Conservation (phyloP, 2,888 invertebrate species). For the Diaperis boleti region DNA sequence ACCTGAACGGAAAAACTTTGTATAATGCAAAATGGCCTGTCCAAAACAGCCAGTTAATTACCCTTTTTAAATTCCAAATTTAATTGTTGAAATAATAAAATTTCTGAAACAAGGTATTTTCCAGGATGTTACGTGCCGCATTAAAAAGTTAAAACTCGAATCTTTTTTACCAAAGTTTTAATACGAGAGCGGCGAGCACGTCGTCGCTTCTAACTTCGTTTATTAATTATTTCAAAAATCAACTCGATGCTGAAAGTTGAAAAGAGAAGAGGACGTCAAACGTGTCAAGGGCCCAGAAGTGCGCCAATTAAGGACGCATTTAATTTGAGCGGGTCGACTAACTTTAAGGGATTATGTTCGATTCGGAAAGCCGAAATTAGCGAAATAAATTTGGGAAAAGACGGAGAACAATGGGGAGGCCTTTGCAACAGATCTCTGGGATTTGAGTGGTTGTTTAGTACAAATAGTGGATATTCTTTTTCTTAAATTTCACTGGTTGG, state of each 20-base stretch:
- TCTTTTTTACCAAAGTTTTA: slow-evolving; percentile 7
- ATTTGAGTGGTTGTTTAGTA: too few relatives aligned
- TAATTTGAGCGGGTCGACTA: slow-evolving; percentile 23
- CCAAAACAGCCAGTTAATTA: neutral
- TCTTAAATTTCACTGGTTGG: too few relatives aligned
- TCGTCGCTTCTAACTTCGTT: slow-evolving; percentile 11
- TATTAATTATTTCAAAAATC: slow-evolving; percentile 24
- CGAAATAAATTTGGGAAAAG: slow-evolving; percentile 1
- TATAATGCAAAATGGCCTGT: neutral
- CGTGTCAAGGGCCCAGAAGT: slow-evolving; percentile 14
- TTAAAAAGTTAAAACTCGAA: slow-evolving; percentile 4
- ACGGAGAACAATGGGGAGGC: neutral
- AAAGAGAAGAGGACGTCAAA: slow-evolving; percentile 7
- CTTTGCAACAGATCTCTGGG: neutral
- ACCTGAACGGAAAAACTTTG: too few relatives aligned
- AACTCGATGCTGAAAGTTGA: neutral
- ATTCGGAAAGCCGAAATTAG: slow-evolving; percentile 10
- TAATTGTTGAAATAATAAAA: slow-evolving; percentile 13
- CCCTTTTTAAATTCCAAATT: slow-evolving; percentile 3
- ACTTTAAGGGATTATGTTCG: slow-evolving; percentile 24
- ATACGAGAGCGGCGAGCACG: slow-evolving; percentile 4
- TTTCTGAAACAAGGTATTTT: slow-evolving; percentile 6
- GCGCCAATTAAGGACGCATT: slow-evolving; percentile 15
- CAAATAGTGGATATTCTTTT: too few relatives aligned
- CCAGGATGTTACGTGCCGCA: slow-evolving; percentile 10